Evolutionary conservation across 2,113 vertebrate genomes (phyloP).

Genomic region (Scolopax mira): DNA sequence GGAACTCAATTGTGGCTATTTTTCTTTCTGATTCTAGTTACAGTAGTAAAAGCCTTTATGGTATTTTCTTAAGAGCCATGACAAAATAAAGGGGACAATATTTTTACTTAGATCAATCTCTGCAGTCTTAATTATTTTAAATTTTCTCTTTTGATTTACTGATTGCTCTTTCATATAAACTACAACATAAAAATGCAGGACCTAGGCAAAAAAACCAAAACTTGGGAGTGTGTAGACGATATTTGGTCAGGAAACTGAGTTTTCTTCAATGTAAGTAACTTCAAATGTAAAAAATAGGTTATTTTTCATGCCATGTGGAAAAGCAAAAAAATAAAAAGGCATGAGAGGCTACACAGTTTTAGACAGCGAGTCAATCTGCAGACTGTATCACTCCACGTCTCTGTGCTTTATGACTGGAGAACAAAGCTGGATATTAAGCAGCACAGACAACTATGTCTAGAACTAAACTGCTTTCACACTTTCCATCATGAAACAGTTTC

Average conservation of each 20-base stretch:
- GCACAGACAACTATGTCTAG: neutral
- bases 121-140: neutral
- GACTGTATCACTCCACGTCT: neutral
- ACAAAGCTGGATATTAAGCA: neutral
- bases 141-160: neutral
- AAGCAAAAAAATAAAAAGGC: neutral
- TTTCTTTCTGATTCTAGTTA: conserved; percentile 1
- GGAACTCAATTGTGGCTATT: neutral
- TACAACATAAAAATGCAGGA: neutral
- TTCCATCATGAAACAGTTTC: neutral
- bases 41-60: neutral
- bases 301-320: neutral
- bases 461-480: neutral
- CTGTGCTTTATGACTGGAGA: neutral
- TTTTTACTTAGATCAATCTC: neutral
- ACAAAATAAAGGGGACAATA: neutral
- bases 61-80: neutral
- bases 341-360: neutral
- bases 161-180: neutral
- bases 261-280: neutral
- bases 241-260: neutral
- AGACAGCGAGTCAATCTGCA: neutral
- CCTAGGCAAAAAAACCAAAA: neutral
- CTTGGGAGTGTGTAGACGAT: neutral
- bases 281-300: neutral